phyloP scores from a whole-genome alignment of 2,888 invertebrate genomes.

The Agonum fuliginosum region DNA sequence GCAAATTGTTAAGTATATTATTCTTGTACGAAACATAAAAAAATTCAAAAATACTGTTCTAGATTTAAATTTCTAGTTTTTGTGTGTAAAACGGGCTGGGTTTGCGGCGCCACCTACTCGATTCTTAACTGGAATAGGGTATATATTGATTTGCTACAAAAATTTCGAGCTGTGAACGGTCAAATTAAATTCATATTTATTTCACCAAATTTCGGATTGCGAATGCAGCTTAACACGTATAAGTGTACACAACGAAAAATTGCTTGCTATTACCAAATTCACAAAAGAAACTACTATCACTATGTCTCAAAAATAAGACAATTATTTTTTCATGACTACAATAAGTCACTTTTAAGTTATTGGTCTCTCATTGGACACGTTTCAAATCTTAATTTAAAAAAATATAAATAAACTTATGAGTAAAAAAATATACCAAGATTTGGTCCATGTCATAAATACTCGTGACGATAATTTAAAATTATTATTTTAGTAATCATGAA shows the following conservation, averaged over 20 bases:
- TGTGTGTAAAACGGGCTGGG: too few species aligned
- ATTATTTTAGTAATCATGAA: not conserved
- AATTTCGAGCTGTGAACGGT: too few species aligned
- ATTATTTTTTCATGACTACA: not conserved
- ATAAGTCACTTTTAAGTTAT: not conserved
- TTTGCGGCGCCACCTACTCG: too few species aligned
- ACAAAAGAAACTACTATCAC: slow-evolving; percentile 17
- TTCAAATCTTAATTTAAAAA: not conserved
- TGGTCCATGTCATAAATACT: not conserved
- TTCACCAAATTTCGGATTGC: too few species aligned
- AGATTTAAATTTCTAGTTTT: too few species aligned
- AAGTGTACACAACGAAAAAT: slow-evolving; percentile 17
- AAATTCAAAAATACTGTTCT: too few species aligned
- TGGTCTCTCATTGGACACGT: not conserved
- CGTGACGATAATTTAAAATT: not conserved
- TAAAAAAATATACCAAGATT: not conserved
- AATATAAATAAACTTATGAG: not conserved
- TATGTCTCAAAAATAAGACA: not conserved
- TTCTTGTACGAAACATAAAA: too few species aligned
- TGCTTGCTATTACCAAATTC: slow-evolving; percentile 32
- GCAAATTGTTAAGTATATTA: too few species aligned
- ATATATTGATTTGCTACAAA: too few species aligned
- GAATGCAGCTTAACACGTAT: slow-evolving; percentile 7
- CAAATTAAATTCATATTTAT: too few species aligned
- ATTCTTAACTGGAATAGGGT: too few species aligned